A percentile compares a stretch with the other conserved stretches of the same genome.
Conservation (phyloP, 2,113 vertebrate species). For the Ceyx cyanopectus region DNA sequence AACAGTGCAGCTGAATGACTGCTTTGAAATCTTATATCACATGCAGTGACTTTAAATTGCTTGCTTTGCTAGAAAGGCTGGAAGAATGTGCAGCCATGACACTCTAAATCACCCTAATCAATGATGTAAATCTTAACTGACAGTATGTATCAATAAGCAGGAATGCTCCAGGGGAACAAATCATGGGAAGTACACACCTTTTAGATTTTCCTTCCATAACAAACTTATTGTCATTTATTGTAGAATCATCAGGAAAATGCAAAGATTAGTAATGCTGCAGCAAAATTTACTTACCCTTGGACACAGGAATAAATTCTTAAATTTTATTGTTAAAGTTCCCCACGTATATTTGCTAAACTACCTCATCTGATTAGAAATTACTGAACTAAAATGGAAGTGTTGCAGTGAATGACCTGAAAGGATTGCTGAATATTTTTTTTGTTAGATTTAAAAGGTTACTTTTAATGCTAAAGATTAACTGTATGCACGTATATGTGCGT, state of each 20-base stretch:
- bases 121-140: constrained; percentile 57
- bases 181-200: neutral
- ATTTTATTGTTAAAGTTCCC: neutral
- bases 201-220: neutral
- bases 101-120: constrained; percentile 58
- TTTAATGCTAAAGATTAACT: neutral
- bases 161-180: constrained; percentile 2
- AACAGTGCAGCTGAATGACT: constrained; percentile 50
- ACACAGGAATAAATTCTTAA: neutral
- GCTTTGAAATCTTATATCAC: constrained; percentile 43
- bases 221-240: neutral
- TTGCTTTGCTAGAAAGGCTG: constrained; percentile 43
- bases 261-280: neutral
- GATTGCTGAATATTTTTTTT: neutral
- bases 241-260: neutral
- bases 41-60: constrained; percentile 40
- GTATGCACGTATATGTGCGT: neutral
- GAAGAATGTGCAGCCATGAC: neutral
- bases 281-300: neutral
- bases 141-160: constrained; percentile 46
- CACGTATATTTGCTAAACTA: neutral
- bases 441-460: neutral
- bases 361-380: neutral
- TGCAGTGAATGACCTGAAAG: neutral
- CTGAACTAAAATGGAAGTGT: neutral